These are phyloP conservation scores for Nomia melanderi DNA, from an alignment of 1,140 invertebrate species.

Conservation along the genomic window DNA sequence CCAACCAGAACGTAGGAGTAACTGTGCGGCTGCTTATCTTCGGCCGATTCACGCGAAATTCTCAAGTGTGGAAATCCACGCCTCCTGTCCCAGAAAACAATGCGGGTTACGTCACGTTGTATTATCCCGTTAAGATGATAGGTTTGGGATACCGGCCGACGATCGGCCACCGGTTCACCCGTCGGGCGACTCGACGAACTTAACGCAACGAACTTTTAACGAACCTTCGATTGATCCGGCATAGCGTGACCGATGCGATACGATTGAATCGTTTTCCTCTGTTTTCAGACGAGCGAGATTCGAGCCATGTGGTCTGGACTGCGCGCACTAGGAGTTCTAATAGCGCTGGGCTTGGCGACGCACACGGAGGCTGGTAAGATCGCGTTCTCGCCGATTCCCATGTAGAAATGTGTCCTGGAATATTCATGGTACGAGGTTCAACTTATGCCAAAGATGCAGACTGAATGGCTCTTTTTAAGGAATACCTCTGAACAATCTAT, in stretches of 20 bases:
- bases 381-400: background rate
- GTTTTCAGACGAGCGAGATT: conserved; percentile 42
- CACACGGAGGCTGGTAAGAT: conserved; percentile 48
- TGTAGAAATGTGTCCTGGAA: background rate
- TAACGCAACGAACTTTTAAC: no score
- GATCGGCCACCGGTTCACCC: background rate
- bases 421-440: background rate
- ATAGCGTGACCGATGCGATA: no score
- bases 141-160: no score
- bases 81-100: conserved; percentile 38
- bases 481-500: conserved; percentile 19
- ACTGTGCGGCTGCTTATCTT: conserved; percentile 35
- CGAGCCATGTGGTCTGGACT: conserved; percentile 58
- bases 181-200: background rate
- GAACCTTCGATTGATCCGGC: no score
- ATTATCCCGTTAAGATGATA: conserved; percentile 29
- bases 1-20: conserved; percentile 45
- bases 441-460: background rate
- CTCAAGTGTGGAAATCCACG: conserved; percentile 35
- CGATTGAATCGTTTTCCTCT: no score
- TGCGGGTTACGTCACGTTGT: conserved; percentile 27
- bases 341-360: conserved; percentile 32
- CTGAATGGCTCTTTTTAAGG: background rate
- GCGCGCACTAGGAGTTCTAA: conserved; percentile 38
- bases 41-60: conserved; percentile 36